Evolutionary conservation across 1,140 invertebrate species (phyloP), one percentile per base, ranked within the genome.

Genomic region (Drosophila arizonae): DNA sequence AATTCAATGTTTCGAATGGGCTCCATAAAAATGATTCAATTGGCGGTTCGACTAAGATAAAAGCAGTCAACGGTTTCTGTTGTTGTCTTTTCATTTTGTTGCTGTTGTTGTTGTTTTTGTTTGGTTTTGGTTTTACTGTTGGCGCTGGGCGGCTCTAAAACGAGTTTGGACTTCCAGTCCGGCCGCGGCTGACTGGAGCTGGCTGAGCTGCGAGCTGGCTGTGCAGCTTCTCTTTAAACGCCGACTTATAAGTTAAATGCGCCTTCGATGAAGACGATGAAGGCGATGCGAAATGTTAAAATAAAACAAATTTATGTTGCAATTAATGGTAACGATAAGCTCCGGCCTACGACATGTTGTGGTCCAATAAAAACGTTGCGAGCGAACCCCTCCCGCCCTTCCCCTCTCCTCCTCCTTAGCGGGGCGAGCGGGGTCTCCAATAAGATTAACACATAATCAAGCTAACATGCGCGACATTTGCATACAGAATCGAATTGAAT

Each of bases 251-350:
- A 79, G 72, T 77, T 88, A 84, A 88, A 87, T 77, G 79, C 79
- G 72, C 55, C 72, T 71, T 64, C 69, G 84, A 82, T 88, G 79
- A 77, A 77, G 73, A 72, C 79, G 51, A 24, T 24, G 21, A 24
- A 24, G 21, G 39, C 62, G 74, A 89, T 88, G 84, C 84, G 84
- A 88, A 88, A 88, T 88, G 84, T 84, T 84, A 88, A 88, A 88
- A 88, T 88, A 89, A 88, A 88, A 88, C 67, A 84, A 88, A 88
- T 88, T 88, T 89, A 88, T 89, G 84, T 88, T 88, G 86, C 84
- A 88, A 88, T 88, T 88, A 88, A 88, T 84, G 80, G 71, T 62
- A n/a, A 43, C 84, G 68, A 84, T 88, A 88, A 88, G 88, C 55
- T 80, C 55, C 74, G 66, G 76, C 77, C 84, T 88, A 84, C 79